Conservation (phyloP, 2,113 vertebrate species). For the Bostrychus sinensis region DNA sequence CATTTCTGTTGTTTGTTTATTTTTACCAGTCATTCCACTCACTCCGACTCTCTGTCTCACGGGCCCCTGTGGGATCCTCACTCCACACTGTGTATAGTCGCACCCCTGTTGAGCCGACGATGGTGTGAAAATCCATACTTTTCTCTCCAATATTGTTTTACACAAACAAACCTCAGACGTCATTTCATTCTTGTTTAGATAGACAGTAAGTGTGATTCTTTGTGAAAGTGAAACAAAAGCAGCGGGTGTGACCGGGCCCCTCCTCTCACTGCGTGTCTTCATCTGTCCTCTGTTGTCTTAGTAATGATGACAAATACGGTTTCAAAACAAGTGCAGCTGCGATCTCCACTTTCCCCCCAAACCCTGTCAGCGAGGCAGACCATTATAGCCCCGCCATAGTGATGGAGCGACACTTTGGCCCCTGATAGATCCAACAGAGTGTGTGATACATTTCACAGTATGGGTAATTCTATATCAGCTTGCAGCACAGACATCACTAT, state of each 20-base stretch:
- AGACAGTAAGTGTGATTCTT: not conserved
- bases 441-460: slow-evolving; percentile 14
- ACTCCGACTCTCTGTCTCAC: not conserved
- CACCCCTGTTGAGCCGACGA: slow-evolving; percentile 3
- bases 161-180: not conserved
- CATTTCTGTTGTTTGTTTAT: slow-evolving; percentile 3
- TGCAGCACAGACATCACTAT: not conserved
- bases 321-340: not conserved
- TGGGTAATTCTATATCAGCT: not conserved
- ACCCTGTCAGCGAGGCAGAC: slow-evolving; percentile 14
- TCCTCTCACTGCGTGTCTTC: not conserved
- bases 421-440: not conserved
- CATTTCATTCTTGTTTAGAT: not conserved
- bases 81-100: slow-evolving; percentile 5
- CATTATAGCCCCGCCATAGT: slow-evolving; percentile 7
- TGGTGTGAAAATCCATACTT: not conserved
- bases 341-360: not conserved
- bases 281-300: slow-evolving; percentile 16
- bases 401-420: not conserved
- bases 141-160: not conserved
- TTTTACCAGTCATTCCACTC: not conserved
- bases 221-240: not conserved
- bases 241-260: not conserved
- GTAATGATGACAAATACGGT: slow-evolving; percentile 1
- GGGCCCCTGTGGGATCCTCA: slow-evolving; percentile 1